These are phyloP conservation scores for fruit fly (Drosophila melanogaster) DNA, from an alignment of 1,140 invertebrate species.

Conservation along the genomic window Release_6_plus_ISO1_MT NC_004354.4:16924001-16924500, in stretches of 20 bases:
- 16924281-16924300: constrained; percentile 78
- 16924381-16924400: background rate
- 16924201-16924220: background rate
- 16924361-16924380: constrained; percentile 58
- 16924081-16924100: constrained; percentile 36
- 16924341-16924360: constrained; percentile 42
- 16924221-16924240: constrained; percentile 23
- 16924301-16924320: constrained; percentile 46
- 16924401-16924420: background rate
- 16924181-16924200: constrained; percentile 41
- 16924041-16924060: background rate
- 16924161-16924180: constrained; percentile 3
- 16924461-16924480: background rate
- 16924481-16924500: background rate
- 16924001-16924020: background rate
- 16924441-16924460: constrained; percentile 28
- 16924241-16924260: constrained; percentile 16
- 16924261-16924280: constrained; percentile 49
- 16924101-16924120: constrained; percentile 57
- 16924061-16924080: constrained; percentile 25
- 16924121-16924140: constrained; percentile 72
- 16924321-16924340: constrained; percentile 75
- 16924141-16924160: constrained; percentile 70
- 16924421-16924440: constrained; percentile 27
- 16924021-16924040: constrained; percentile 11